Percentiles rank a stretch among this genome's conserved stretches.
phyloP scores from a whole-genome alignment of 2,113 vertebrate species.

The Vombatus ursinus region DNA sequence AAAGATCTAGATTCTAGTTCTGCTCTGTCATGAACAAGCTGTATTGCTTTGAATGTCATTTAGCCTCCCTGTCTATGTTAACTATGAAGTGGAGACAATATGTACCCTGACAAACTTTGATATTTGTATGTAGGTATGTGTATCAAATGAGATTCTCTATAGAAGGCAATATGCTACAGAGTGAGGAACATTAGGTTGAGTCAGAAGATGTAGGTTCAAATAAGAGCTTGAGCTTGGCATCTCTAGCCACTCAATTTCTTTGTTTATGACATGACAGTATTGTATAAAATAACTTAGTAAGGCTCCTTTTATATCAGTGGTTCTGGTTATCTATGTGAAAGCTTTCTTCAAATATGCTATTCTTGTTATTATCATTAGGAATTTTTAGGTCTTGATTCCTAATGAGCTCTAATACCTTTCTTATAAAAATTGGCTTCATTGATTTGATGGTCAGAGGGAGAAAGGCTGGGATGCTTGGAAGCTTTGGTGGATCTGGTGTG shows the following conservation, averaged over 20 bases:
- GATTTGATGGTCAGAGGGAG: neutral
- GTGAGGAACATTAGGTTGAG: neutral
- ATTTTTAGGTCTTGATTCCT: neutral
- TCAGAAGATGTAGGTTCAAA: neutral
- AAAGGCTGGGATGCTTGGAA: neutral
- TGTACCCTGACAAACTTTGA: neutral
- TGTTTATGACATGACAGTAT: neutral
- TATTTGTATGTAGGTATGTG: neutral
- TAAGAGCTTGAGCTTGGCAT: neutral
- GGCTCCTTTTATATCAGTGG: neutral
- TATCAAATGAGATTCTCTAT: neutral
- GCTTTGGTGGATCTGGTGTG: neutral
- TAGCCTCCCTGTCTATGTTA: neutral
- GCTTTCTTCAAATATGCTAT: neutral
- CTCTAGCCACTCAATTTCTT: neutral
- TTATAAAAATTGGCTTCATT: neutral
- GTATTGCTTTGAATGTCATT: neutral
- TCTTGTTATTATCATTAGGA: neutral
- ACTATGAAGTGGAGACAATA: neutral
- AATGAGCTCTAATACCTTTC: neutral
- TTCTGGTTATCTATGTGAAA: neutral
- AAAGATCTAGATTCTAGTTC: neutral
- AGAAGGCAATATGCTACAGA: neutral
- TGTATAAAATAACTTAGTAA: neutral
- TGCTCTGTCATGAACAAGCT: neutral